These are phyloP conservation scores for Hozukius guyotensis DNA, from an alignment of 2,797 vertebrate genomes.

Conservation along the genomic window DNA sequence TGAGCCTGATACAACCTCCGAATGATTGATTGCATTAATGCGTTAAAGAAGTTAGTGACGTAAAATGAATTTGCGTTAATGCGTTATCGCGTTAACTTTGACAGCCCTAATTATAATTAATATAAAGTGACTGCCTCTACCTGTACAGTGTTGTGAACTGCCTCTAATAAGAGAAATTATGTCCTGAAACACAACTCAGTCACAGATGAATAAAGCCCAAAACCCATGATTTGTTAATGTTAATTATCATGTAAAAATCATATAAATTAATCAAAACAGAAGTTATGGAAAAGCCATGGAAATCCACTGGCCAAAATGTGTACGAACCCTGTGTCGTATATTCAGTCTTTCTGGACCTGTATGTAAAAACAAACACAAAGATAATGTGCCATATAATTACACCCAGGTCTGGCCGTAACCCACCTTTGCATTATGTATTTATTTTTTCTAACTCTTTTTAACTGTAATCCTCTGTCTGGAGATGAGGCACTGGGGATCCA, in stretches of 20 bases:
- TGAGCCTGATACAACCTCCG: too few species aligned
- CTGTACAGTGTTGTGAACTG: not conserved
- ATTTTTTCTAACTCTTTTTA: not conserved
- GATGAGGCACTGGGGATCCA: not conserved
- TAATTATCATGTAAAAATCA: not conserved
- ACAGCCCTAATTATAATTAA: not conserved
- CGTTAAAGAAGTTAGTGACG: too few species aligned
- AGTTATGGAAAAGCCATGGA: not conserved
- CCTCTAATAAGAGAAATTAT: not conserved
- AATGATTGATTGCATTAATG: too few species aligned
- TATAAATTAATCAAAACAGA: too few species aligned
- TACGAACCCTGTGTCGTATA: not conserved
- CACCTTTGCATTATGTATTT: not conserved
- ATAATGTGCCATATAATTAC: not conserved
- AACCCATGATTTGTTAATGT: not conserved
- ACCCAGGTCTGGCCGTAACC: not conserved
- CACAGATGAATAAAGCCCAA: not conserved
- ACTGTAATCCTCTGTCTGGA: not conserved
- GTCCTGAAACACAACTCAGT: not conserved
- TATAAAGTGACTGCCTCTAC: not conserved
- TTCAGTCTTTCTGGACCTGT: not conserved
- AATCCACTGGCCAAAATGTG: not conserved
- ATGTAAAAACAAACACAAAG: not conserved
- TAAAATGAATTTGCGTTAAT: too few species aligned
- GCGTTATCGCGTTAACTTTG: too few species aligned